Evolutionary conservation across 2,888 invertebrate genomes (phyloP).

Genomic region (Magallana nippona): DNA sequence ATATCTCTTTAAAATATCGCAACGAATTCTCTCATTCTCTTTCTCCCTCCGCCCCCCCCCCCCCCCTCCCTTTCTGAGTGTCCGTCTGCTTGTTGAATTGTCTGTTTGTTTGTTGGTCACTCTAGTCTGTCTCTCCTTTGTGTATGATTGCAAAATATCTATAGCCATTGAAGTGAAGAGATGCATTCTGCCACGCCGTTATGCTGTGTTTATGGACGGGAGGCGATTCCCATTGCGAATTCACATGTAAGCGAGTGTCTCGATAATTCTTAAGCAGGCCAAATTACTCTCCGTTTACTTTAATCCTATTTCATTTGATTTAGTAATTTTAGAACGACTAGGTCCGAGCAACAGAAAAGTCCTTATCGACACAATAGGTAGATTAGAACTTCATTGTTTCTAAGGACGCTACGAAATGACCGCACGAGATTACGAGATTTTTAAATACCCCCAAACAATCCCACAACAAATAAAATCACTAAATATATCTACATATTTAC

Average conservation of each 20-base stretch:
- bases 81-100: no score
- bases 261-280: neutral
- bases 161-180: no score
- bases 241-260: neutral
- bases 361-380: neutral
- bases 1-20: no score
- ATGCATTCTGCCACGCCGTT: no score
- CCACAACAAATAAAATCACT: constrained; percentile 25
- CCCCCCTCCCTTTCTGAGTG: no score
- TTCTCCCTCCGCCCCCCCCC: no score
- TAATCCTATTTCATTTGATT: constrained; percentile 27
- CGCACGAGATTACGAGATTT: constrained; percentile 21
- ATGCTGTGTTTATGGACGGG: no score
- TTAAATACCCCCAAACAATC: constrained; percentile 24
- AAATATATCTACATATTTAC: constrained; percentile 31
- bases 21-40: no score
- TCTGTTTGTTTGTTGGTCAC: no score
- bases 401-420: constrained; percentile 20
- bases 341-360: neutral
- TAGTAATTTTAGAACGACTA: neutral
- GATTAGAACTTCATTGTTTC: constrained; percentile 11
- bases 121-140: no score
- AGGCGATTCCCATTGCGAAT: no score
- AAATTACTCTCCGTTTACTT: neutral
- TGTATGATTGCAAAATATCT: no score